Percentiles rank a stretch among this genome's conserved stretches.
These are phyloP conservation scores for Pachydiplax longipennis DNA, from an alignment of 2,888 invertebrate species.

Conservation along the genomic window DNA sequence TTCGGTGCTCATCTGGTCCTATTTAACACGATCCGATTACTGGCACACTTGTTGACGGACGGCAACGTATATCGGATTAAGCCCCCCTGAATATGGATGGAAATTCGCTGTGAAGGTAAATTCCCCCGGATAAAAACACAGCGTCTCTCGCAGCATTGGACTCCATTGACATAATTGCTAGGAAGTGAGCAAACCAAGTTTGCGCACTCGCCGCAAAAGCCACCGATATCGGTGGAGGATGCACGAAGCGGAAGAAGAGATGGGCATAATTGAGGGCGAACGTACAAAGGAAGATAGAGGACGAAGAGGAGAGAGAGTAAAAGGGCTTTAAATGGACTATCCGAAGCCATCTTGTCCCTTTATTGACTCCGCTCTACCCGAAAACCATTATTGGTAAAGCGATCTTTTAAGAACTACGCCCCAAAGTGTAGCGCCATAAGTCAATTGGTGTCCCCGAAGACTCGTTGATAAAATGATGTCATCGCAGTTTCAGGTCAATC, in stretches of 20 bases:
- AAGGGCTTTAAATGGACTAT: background rate
- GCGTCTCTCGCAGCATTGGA: background rate
- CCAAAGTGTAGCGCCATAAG: background rate
- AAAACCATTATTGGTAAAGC: constrained; percentile 12
- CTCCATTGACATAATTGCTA: background rate
- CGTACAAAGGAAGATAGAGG: background rate
- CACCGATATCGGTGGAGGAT: background rate
- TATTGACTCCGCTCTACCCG: background rate
- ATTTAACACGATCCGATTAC: background rate
- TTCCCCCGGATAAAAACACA: background rate
- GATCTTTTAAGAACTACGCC: background rate
- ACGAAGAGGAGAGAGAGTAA: background rate
- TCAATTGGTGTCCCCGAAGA: background rate
- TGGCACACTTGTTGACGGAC: background rate
- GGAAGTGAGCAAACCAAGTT: background rate
- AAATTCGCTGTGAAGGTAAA: background rate
- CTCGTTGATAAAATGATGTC: background rate
- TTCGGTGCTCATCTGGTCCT: background rate
- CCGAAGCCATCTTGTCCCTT: constrained; percentile 7
- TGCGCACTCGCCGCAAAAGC: background rate
- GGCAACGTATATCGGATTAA: background rate
- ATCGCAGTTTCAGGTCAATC: background rate
- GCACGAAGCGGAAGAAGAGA: background rate
- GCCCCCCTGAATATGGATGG: background rate
- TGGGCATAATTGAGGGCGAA: background rate